These are phyloP conservation scores for Gavialis gangeticus DNA, from an alignment of 2,113 vertebrate genomes.

Conservation along the genomic window DNA sequence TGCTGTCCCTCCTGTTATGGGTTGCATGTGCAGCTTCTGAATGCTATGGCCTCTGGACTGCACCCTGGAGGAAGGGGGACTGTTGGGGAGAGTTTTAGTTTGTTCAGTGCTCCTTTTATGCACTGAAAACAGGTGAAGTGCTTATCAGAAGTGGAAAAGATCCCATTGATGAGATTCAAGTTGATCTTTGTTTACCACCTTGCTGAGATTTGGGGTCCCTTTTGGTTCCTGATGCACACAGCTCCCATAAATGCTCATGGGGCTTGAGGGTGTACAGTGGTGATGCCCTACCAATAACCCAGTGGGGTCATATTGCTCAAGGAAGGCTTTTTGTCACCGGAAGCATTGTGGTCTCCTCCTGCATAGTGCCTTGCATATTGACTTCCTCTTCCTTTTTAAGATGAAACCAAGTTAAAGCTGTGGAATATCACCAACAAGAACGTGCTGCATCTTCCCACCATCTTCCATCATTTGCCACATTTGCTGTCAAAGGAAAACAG, in stretches of 20 bases:
- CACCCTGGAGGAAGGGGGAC: conserved; percentile 41
- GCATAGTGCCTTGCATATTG: conserved; percentile 55
- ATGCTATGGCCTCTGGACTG: conserved; percentile 14
- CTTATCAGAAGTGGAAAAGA: background rate
- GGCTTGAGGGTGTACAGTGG: conserved; percentile 65
- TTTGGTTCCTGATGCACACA: conserved; percentile 41
- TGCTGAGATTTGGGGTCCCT: conserved; percentile 57
- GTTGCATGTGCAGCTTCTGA: background rate
- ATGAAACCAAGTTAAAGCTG: conserved; percentile 93
- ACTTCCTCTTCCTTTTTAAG: conserved; percentile 81
- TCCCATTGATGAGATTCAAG: conserved; percentile 62
- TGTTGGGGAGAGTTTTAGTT: conserved; percentile 16
- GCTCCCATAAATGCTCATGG: conserved; percentile 64
- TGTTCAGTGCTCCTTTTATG: background rate
- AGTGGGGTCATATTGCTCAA: conserved; percentile 50
- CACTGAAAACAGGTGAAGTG: conserved; percentile 53
- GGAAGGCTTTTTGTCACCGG: conserved; percentile 43
- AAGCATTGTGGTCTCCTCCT: conserved; percentile 56
- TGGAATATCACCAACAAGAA: conserved; percentile 97
- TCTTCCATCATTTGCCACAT: conserved; percentile 99
- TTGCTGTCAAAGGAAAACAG: conserved; percentile 95
- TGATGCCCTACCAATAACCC: conserved; percentile 61
- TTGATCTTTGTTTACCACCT: conserved; percentile 55
- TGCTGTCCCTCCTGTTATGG: conserved; percentile 42
- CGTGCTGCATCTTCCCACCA: conserved; percentile 94